Evolutionary conservation across 2,113 vertebrate genomes (phyloP).

Genomic region (Dolichotis patagonum): DNA sequence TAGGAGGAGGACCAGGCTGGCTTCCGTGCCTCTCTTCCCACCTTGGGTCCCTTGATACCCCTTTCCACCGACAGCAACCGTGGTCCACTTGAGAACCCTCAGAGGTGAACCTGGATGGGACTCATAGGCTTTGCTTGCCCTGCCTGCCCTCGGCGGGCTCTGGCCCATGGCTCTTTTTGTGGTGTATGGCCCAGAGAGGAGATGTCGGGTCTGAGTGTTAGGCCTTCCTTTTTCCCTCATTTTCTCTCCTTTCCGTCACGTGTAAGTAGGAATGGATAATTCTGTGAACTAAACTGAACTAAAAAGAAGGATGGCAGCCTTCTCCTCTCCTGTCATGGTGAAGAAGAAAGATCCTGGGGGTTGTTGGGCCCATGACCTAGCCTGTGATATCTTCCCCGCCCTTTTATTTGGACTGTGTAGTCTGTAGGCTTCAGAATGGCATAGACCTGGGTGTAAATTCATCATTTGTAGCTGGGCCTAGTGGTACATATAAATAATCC

Average conservation of each 20-base stretch:
- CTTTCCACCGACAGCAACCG: background rate
- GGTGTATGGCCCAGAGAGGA: background rate
- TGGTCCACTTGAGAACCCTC: background rate
- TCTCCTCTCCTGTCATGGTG: background rate
- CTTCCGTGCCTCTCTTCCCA: background rate
- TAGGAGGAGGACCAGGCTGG: background rate
- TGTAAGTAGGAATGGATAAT: slow-evolving; percentile 17
- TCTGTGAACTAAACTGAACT: slow-evolving; percentile 1
- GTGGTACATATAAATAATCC: background rate
- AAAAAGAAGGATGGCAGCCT: background rate
- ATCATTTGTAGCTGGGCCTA: background rate
- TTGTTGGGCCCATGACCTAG: background rate
- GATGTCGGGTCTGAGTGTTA: background rate
- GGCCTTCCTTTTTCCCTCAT: background rate
- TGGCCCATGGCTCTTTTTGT: slow-evolving; percentile 8
- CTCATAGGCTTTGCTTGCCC: background rate
- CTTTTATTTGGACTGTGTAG: slow-evolving; percentile 5
- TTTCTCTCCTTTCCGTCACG: background rate
- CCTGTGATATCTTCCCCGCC: background rate
- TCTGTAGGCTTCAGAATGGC: slow-evolving; percentile 12
- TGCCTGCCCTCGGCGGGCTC: background rate
- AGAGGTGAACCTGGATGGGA: background rate
- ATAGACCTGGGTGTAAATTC: background rate
- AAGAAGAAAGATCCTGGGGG: background rate
- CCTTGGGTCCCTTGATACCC: background rate